Conservation (phyloP, 1,140 invertebrate species). For the Listronotus oregonensis region DNA sequence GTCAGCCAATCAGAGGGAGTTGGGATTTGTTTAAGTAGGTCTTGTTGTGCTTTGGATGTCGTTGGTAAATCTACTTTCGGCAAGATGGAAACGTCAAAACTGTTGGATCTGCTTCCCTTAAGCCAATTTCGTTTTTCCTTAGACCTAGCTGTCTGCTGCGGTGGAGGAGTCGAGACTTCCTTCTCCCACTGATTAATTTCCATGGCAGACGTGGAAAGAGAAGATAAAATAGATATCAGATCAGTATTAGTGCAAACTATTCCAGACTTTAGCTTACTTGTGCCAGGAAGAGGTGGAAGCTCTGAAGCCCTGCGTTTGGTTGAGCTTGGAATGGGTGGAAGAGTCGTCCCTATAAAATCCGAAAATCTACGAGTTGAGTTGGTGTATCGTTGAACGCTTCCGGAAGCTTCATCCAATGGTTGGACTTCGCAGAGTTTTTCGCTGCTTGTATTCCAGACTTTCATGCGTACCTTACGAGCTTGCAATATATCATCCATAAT, state of each 20-base stretch:
- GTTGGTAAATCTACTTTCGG: slow-evolving; percentile 58
- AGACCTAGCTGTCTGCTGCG: slow-evolving; percentile 43
- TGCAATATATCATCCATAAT: slow-evolving; percentile 87
- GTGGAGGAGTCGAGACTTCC: slow-evolving; percentile 47
- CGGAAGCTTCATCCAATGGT: slow-evolving; percentile 68
- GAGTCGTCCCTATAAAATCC: slow-evolving; percentile 67
- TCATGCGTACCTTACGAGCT: slow-evolving; percentile 78
- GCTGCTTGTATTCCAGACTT: slow-evolving; percentile 79
- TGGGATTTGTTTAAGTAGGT: slow-evolving; percentile 26
- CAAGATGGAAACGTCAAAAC: slow-evolving; percentile 78
- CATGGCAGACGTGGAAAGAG: slow-evolving; percentile 76
- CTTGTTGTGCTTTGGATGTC: slow-evolving; percentile 44
- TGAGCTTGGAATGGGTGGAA: slow-evolving; percentile 59
- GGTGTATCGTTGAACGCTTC: slow-evolving; percentile 62
- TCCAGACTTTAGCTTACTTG: slow-evolving; percentile 56
- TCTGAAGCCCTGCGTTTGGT: slow-evolving; percentile 68
- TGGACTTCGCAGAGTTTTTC: slow-evolving; percentile 82
- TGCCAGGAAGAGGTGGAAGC: slow-evolving; percentile 55
- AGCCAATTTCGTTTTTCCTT: slow-evolving; percentile 1
- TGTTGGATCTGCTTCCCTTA: slow-evolving; percentile 67
- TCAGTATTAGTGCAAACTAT: slow-evolving; percentile 81
- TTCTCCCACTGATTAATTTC: slow-evolving; percentile 71
- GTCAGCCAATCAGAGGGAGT: slow-evolving; percentile 72
- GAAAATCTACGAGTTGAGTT: slow-evolving; percentile 67
- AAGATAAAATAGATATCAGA: slow-evolving; percentile 76